Percentiles rank a stretch among this genome's conserved stretches.
Conservation (phyloP, 2,797 vertebrate genomes). For the Anabacerthia variegaticeps region DNA sequence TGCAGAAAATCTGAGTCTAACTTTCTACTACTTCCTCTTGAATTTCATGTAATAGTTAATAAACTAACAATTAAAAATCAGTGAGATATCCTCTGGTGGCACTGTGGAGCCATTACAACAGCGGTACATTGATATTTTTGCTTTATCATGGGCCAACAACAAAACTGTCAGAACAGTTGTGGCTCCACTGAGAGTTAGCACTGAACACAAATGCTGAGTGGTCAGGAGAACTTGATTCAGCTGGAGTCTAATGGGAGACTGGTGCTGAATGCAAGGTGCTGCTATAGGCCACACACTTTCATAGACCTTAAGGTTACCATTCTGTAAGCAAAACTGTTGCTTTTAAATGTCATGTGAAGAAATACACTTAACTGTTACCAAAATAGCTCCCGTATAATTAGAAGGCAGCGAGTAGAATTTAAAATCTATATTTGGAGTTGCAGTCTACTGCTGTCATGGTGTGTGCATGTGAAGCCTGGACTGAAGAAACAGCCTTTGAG, state of each 20-base stretch:
- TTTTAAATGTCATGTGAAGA: not conserved
- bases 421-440: not conserved
- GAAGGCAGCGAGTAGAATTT: not conserved
- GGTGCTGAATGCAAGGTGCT: not conserved
- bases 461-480: not conserved
- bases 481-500: not conserved
- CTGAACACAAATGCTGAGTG: not conserved
- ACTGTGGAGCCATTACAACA: not conserved
- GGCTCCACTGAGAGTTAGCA: not conserved
- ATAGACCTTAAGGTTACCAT: not conserved
- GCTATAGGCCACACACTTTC: not conserved
- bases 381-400: not conserved
- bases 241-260: not conserved
- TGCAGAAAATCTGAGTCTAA: accelerated
- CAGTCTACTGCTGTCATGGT: not conserved
- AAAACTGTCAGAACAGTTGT: not conserved
- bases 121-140: not conserved
- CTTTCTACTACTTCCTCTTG: not conserved
- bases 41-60: not conserved
- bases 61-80: not conserved
- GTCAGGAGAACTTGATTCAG: not conserved
- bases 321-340: not conserved
- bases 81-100: not conserved
- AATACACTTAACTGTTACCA: not conserved
- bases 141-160: not conserved